Base-by-base conservation (phyloP, 2,888 invertebrate species). In the Acleris laterana region DNA sequence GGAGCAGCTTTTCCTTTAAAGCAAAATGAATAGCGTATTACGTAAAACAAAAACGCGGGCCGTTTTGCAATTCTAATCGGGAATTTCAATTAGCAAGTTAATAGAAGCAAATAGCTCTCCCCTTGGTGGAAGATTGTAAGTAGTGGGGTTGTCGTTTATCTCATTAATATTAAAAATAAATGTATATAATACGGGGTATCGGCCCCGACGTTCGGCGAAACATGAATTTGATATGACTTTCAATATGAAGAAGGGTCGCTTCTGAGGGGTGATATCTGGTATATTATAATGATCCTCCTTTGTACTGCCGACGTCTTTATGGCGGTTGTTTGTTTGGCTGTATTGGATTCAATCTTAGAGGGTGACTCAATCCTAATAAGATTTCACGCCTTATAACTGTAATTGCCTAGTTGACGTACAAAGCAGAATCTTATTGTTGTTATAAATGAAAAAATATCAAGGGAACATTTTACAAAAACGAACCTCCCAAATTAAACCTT, bases 211-310 rank as follows among this genome's bases (percentile, higher is more conserved):
- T 55, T 76, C 74, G 76, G 75, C 68, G 74, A 74, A 71, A 76
- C 81, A 82, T 84, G 79, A 82, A 84, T 83, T 77, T 73, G 78
- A 76, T 74, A 76, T 73, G 77, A 78, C 76, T 77, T 77, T 78
- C 79, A 78, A 79, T 79, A 79, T 74, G 68, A 71, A 76, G 71
- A 74, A 80, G 74, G 81, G 77, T 75, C 65, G 75, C 71, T 72
- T 71, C 68, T 72, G 79, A 77, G 78, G 81, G 80, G 80, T 72
- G 75, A 78, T 80, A 79, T 67, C 57, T 58, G 52, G n/a, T 59
- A 46, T 63, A 59, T 84, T 82, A 77, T 84, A 88, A 88, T 82
- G 81, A 83, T 79, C 74, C 73, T 76, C 68, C 68, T 78, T 80
- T 79, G 75, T 81, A 70, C 75, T 75, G 82, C 73, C 72, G 76